Conservation (phyloP, 2,888 invertebrate species). For the Parnassius smintheus region DNA sequence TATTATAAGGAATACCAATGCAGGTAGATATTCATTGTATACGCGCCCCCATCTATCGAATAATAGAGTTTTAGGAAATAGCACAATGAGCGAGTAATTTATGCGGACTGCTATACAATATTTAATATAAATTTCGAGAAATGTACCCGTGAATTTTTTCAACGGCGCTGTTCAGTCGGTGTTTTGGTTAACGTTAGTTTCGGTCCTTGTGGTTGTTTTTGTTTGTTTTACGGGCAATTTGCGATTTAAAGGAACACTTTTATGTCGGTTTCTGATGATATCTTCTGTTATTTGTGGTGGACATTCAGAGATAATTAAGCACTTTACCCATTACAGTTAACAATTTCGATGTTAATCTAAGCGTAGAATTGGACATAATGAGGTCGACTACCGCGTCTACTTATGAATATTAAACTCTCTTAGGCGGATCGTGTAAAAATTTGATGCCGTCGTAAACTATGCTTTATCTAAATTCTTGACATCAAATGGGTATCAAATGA, state of each 20-base stretch:
- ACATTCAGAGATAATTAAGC: constrained; percentile 56
- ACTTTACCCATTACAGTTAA: constrained; percentile 54
- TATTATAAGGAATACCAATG: constrained; percentile 71
- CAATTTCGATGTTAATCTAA: constrained; percentile 60
- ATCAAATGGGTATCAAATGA: constrained; percentile 38
- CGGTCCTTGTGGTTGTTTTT: constrained; percentile 64
- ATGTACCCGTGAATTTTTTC: constrained; percentile 55
- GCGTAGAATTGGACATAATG: constrained; percentile 62
- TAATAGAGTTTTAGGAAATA: constrained; percentile 78
- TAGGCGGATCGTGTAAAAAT: constrained; percentile 51
- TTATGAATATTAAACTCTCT: constrained; percentile 69
- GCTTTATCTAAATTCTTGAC: constrained; percentile 38
- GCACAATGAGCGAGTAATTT: constrained; percentile 77
- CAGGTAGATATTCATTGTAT: constrained; percentile 71
- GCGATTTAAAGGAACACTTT: constrained; percentile 55
- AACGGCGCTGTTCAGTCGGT: constrained; percentile 41
- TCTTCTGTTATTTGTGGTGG: constrained; percentile 48
- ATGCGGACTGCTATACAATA: constrained; percentile 67
- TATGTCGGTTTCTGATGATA: constrained; percentile 44
- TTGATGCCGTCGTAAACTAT: constrained; percentile 41
- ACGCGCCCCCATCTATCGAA: constrained; percentile 61
- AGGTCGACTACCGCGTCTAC: constrained; percentile 63
- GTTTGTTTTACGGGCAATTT: constrained; percentile 77
- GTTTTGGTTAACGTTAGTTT: constrained; percentile 68
- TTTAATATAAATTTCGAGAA: constrained; percentile 70